These are phyloP conservation scores for Limnothrissa miodon DNA, from an alignment of 2,113 vertebrate genomes.

Conservation along the genomic window DNA sequence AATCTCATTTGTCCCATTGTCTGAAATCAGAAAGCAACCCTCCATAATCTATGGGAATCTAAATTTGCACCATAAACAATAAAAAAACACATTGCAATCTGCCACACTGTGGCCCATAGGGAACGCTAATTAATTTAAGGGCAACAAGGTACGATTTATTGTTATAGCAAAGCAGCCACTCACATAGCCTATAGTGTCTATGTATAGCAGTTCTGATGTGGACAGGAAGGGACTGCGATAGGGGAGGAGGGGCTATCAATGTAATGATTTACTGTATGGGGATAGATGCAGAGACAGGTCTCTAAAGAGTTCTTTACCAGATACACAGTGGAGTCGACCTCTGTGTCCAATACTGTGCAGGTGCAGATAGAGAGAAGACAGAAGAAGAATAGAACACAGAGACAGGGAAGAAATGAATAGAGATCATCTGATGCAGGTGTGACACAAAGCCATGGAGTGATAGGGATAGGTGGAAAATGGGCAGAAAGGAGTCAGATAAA, in stretches of 20 bases:
- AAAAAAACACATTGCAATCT: neutral
- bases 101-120: neutral
- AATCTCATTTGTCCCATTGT: neutral
- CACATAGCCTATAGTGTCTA: neutral
- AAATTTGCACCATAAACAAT: neutral
- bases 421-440: neutral
- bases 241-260: too few species aligned
- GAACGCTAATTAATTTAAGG: slow-evolving; percentile 8
- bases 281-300: neutral
- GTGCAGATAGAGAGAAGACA: neutral
- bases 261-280: neutral
- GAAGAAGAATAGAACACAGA: too few species aligned
- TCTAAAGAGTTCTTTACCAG: neutral
- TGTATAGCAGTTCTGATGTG: neutral
- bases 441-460: neutral
- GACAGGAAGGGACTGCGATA: neutral
- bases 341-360: neutral
- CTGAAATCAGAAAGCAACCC: neutral
- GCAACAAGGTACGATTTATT: neutral
- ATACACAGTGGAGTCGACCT: neutral
- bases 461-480: neutral
- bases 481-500: neutral
- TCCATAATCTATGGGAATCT: neutral
- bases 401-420: neutral
- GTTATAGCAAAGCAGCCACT: neutral